A percentile compares a stretch with the other conserved stretches of the same genome.
Evolutionary conservation across 2,113 vertebrate species (phyloP).

Genomic region (Dasyprocta punctata): DNA sequence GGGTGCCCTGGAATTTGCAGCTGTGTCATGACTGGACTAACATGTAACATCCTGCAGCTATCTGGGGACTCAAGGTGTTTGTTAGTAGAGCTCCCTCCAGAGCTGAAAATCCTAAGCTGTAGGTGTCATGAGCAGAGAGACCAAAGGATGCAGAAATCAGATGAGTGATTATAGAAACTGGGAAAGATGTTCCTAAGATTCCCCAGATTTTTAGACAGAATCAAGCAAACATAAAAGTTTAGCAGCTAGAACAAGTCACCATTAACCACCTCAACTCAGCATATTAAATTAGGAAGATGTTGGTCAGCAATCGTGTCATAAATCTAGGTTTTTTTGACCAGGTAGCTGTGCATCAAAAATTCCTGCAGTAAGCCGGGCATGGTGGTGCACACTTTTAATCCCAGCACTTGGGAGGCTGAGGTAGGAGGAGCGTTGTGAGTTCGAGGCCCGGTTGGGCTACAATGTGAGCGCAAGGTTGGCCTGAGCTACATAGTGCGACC

Average conservation of each 20-base stretch:
- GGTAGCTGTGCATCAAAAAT: not conserved
- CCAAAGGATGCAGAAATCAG: not conserved
- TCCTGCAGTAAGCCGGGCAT: not conserved
- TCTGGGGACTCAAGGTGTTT: not conserved
- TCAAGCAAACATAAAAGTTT: not conserved
- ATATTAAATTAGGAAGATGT: conserved; percentile 1
- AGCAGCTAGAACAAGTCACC: not conserved
- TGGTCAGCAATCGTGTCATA: not conserved
- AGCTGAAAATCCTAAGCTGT: not conserved
- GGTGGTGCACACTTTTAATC: too few species aligned
- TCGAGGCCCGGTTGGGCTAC: too few species aligned
- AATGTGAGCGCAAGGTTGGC: too few species aligned
- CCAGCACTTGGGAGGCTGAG: too few species aligned
- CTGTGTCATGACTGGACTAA: not conserved
- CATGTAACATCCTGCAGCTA: not conserved
- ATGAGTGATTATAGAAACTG: not conserved
- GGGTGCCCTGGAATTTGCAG: not conserved
- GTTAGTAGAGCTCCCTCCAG: not conserved
- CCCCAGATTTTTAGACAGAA: conserved; percentile 15
- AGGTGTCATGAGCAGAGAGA: not conserved
- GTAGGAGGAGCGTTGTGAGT: too few species aligned
- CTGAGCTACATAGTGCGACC: too few species aligned
- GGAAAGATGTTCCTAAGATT: not conserved
- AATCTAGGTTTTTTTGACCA: not conserved
- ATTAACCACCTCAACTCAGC: not conserved